Base-by-base conservation (phyloP, 2,888 invertebrate genomes). In the Plagodis dolabraria region DNA sequence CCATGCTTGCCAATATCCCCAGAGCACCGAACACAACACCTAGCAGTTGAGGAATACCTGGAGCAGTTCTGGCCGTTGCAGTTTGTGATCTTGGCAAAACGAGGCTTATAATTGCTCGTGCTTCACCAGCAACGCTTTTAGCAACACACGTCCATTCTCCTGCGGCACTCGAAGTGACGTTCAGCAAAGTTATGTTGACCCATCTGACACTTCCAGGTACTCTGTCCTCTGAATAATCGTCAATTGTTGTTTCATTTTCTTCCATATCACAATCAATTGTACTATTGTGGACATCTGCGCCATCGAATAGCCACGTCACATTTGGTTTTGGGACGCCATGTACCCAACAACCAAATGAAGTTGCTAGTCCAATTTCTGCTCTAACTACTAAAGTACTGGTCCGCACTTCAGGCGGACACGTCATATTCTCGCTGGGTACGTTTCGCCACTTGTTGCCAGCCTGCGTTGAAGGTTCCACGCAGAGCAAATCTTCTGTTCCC, bases 71-170 rank as follows among this genome's bases (percentile, higher is more conserved):
- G 22, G 97, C 95, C 0, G 97, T 97, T 50, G 97, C 97, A 4
- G 97, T 96, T 44, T 96, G 96, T 40, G 90, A 90, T 72, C 91
- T 78, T 46, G 92, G 92, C 55, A 93, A 68, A 5, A 93, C 89
- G 62, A 93, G 77, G 69, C 92, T 94, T 65, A 95, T 94, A 68
- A 96, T 96, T 60, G 94, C 93, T 73, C 94, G 93, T 11, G 94
- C 93, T 66, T 93, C 92, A 34, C 95, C 95, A 40, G 95, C 93
- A 7, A 94, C 82, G 83, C 97, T 97, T 74, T 92, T 94, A 0
- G 96, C 97, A 56, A 95, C 93, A 83, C 98, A 98, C 6, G 96
- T 95, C 89, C 98, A 98, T 72, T 97, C 96, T 7, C 98, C 98
- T 7, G 97, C 97, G 78, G 97, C 97, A 70, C 94, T 94, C 60